A percentile compares a stretch with the other conserved stretches of the same genome.
phyloP scores from a whole-genome alignment of 2,113 vertebrate genomes.

The Nothobranchius furzeri region DNA sequence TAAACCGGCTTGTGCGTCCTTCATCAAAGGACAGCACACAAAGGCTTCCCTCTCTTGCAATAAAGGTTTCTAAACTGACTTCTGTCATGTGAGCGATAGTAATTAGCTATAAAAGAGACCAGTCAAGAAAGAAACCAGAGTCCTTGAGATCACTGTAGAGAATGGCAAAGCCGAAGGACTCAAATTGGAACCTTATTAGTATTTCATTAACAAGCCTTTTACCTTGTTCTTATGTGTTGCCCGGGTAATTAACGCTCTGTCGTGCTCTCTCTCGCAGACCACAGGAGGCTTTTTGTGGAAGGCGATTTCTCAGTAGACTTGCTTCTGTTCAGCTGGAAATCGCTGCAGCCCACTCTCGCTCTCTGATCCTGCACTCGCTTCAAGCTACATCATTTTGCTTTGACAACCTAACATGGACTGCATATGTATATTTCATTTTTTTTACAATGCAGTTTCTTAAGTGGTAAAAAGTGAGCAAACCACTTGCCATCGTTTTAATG shows the following conservation, averaged over 20 bases:
- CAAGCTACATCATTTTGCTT: constrained; percentile 6
- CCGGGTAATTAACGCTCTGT: constrained; percentile 72
- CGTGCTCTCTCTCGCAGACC: constrained; percentile 46
- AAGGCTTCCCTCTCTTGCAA: constrained; percentile 61
- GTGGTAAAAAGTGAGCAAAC: constrained; percentile 14
- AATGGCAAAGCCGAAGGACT: constrained; percentile 61
- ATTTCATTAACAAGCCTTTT: constrained; percentile 78
- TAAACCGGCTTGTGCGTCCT: constrained; percentile 52
- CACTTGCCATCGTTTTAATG: constrained; percentile 9
- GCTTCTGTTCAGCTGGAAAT: constrained; percentile 31
- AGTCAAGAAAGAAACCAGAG: constrained; percentile 55
- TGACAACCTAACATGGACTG: constrained; percentile 10
- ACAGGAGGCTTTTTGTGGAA: constrained; percentile 49
- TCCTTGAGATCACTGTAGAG: constrained; percentile 74
- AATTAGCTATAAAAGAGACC: constrained; percentile 69
- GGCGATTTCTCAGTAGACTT: constrained; percentile 34
- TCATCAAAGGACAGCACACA: constrained; percentile 58
- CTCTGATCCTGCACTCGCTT: constrained; percentile 13
- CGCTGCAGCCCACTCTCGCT: constrained; percentile 17
- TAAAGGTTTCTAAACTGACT: constrained; percentile 60
- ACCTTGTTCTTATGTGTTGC: constrained; percentile 72
- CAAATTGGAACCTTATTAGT: constrained; percentile 76
- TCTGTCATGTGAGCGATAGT: constrained; percentile 65
- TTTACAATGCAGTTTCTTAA: constrained; percentile 17
- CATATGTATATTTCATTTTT: constrained; percentile 3